Evolutionary conservation across 1,140 invertebrate genomes (phyloP), one percentile per base, ranked within the genome.

Genomic region (Eriocheir sinensis): DNA sequence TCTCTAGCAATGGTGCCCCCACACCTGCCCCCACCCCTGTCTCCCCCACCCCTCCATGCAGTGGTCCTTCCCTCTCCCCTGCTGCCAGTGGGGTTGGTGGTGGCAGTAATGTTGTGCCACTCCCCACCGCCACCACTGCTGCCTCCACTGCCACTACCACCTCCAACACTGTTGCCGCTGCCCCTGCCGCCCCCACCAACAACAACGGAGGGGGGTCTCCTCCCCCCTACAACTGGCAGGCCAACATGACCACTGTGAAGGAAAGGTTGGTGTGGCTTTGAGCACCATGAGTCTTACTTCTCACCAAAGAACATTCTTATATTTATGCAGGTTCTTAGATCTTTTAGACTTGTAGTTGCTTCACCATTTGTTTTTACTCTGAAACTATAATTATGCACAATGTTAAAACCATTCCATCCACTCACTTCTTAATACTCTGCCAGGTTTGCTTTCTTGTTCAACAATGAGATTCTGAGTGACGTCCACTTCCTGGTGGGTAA

Each of bases 381-480:
- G n/a, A n/a, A n/a, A n/a, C n/a, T n/a, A n/a, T n/a, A n/a, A n/a
- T n/a, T n/a, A n/a, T n/a, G n/a, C n/a, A n/a, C n/a, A n/a, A n/a
- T n/a, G n/a, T n/a, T n/a, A n/a, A n/a, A n/a, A n/a, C n/a, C n/a
- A n/a, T n/a, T n/a, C n/a, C n/a, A n/a, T n/a, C n/a, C n/a, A n/a
- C 48, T 40, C 17, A 12, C 53, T 15, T 34, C 44, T 91, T 12
- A 34, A 12, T 36, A 32, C 36, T 90, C 38, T n/a, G n/a, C 21
- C 94, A 96, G 95, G 93, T 97, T 99, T 92, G 97, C 98, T 3
- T 98, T 98, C 96, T 97, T 98, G 44, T 98, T 98, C 96, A 98
- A 98, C 96, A 98, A 98, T 96, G 98, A 98, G 96, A 98, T 98
- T 72, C 97, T 98, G 91, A 98, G 98, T 90, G 98, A 99, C 96